These are phyloP conservation scores for Hypocryptadius cinnamomeus DNA, from an alignment of 2,113 vertebrate genomes.

Conservation along the genomic window DNA sequence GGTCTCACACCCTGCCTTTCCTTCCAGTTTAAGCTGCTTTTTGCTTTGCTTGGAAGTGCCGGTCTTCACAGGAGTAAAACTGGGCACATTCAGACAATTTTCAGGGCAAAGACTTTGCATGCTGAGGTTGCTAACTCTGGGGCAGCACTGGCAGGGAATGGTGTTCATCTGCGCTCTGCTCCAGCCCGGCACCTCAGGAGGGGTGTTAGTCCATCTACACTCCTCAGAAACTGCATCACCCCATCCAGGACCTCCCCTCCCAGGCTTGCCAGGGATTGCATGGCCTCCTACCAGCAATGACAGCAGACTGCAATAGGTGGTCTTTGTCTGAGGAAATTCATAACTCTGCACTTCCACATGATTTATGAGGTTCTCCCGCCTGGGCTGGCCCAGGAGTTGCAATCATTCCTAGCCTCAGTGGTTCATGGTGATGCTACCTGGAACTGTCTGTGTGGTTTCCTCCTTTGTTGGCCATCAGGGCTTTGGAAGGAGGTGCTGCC, in stretches of 20 bases:
- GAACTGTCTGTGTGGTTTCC: neutral
- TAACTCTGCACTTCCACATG: conserved; percentile 37
- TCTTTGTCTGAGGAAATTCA: conserved; percentile 40
- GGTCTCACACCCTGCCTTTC: neutral
- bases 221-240: neutral
- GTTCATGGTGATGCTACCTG: neutral
- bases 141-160: neutral
- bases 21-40: neutral
- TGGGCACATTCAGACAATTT: neutral
- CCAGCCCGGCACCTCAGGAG: neutral
- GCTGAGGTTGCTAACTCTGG: neutral
- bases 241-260: neutral
- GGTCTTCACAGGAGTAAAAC: neutral
- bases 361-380: conserved; percentile 39
- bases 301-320: conserved; percentile 3
- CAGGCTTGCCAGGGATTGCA: accelerated
- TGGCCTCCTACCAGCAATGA: neutral
- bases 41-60: neutral
- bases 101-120: neutral
- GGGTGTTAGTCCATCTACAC: neutral
- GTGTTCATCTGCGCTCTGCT: neutral
- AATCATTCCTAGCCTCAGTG: neutral
- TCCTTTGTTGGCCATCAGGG: neutral
- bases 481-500: neutral
- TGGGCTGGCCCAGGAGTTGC: neutral